A percentile compares a stretch with the other conserved stretches of the same genome.
These are phyloP conservation scores for Campoletis sonorensis DNA, from an alignment of 1,140 invertebrate species.

Conservation along the genomic window DNA sequence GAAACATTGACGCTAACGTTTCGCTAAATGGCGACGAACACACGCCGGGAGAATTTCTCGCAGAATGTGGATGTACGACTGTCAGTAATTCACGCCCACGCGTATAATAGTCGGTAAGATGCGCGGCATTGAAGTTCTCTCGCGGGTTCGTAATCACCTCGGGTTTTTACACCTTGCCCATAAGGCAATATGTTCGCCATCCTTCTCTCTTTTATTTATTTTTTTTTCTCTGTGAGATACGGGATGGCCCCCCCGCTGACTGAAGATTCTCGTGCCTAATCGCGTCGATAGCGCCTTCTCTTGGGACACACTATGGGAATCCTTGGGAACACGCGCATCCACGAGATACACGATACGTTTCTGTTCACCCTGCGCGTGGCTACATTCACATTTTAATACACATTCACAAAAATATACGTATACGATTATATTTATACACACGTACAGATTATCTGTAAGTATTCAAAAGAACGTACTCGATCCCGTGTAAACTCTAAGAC, in stretches of 20 bases:
- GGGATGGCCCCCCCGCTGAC: conserved; percentile 61
- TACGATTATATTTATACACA: background rate
- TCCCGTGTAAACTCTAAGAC: background rate
- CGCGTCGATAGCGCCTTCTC: conserved; percentile 51
- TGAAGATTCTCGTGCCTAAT: conserved; percentile 69
- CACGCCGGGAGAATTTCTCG: conserved; percentile 18
- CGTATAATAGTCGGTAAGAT: conserved; percentile 36
- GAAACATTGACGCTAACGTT: conserved; percentile 39
- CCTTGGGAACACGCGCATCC: conserved; percentile 43
- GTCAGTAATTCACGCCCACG: conserved; percentile 71
- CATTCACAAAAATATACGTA: background rate
- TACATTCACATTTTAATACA: background rate
- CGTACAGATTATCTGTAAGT: background rate
- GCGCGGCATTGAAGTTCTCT: conserved; percentile 3
- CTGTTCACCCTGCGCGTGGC: background rate
- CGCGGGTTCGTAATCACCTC: conserved; percentile 55
- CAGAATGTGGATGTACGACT: conserved; percentile 63
- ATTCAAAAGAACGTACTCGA: background rate
- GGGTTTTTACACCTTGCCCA: conserved; percentile 63
- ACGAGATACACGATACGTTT: conserved; percentile 44
- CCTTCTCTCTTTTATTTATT: conserved; percentile 26
- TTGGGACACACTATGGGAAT: conserved; percentile 63
- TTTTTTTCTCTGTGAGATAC: conserved; percentile 49
- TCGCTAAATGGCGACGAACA: conserved; percentile 38
- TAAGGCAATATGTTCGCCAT: conserved; percentile 59